These are phyloP conservation scores for Platalea minor DNA, from an alignment of 2,797 vertebrate species.

Conservation along the genomic window DNA sequence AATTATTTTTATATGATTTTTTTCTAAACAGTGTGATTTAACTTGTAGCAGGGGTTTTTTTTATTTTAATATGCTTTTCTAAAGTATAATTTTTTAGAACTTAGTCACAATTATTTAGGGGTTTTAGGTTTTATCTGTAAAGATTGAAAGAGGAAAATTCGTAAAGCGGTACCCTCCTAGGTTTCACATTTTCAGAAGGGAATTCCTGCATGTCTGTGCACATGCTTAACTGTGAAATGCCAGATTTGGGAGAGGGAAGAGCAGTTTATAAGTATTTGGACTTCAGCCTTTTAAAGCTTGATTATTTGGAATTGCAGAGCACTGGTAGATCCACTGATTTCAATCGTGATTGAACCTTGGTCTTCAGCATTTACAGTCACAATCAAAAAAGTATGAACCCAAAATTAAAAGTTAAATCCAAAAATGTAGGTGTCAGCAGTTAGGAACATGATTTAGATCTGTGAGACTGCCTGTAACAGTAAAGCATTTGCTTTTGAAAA, in stretches of 20 bases:
- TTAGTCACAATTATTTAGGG: not conserved
- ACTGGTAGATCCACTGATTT: not conserved
- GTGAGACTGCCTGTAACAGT: not conserved
- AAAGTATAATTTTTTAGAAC: not conserved
- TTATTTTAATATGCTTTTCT: not conserved
- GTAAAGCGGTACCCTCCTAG: accelerated
- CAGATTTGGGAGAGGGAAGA: not conserved
- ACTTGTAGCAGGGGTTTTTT: not conserved
- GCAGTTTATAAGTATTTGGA: not conserved
- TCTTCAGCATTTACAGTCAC: not conserved
- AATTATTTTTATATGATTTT: not conserved
- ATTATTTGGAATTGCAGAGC: not conserved
- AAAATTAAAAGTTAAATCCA: not conserved
- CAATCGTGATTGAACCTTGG: not conserved
- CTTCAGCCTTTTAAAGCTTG: not conserved
- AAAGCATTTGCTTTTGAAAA: not conserved
- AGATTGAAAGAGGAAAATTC: not conserved
- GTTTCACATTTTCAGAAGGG: not conserved
- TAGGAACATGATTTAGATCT: not conserved
- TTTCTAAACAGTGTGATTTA: not conserved
- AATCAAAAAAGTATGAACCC: not conserved
- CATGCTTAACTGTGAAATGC: not conserved
- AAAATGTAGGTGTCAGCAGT: not conserved
- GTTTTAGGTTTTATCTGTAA: not conserved
- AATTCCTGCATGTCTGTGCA: not conserved